phyloP scores from a whole-genome alignment of 2,888 invertebrate genomes.

The Cepaea hortensis region DNA sequence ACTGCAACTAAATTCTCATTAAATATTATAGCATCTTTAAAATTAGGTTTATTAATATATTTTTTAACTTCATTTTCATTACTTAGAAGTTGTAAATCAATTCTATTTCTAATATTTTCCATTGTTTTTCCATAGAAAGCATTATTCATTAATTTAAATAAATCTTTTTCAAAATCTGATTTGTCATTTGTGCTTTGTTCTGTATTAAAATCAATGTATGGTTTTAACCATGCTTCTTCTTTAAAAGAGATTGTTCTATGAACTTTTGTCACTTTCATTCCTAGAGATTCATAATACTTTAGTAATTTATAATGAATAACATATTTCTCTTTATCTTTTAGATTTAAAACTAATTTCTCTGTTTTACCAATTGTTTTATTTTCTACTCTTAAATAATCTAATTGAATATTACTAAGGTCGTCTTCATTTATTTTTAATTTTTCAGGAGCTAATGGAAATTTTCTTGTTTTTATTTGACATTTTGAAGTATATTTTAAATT shows the following conservation, averaged over 20 bases:
- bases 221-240: slow-evolving; percentile 64
- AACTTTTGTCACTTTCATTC: slow-evolving; percentile 59
- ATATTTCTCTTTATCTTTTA: slow-evolving; percentile 5
- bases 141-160: slow-evolving; percentile 53
- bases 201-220: slow-evolving; percentile 68
- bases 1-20: slow-evolving; percentile 51
- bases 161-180: slow-evolving; percentile 70
- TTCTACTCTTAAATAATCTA: slow-evolving; percentile 41
- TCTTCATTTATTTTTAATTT: slow-evolving; percentile 43
- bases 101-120: slow-evolving; percentile 2
- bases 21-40: slow-evolving; percentile 46
- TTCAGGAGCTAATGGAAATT: slow-evolving; percentile 46
- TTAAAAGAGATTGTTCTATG: slow-evolving; percentile 59
- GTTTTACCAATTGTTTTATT: slow-evolving; percentile 7
- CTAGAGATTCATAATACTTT: slow-evolving; percentile 61
- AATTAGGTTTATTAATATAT: slow-evolving; percentile 11
- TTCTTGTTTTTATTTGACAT: slow-evolving; percentile 44
- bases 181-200: slow-evolving; percentile 59
- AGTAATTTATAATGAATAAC: slow-evolving; percentile 70
- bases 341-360: slow-evolving; percentile 8
- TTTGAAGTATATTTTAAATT: slow-evolving; percentile 47
- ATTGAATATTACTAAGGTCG: slow-evolving; percentile 42
- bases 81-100: slow-evolving; percentile 7
- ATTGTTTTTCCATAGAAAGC: slow-evolving; percentile 32
- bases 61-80: slow-evolving; percentile 27